These are phyloP conservation scores for Hecatera dysodea DNA, from an alignment of 2,888 invertebrate species.

Conservation along the genomic window DNA sequence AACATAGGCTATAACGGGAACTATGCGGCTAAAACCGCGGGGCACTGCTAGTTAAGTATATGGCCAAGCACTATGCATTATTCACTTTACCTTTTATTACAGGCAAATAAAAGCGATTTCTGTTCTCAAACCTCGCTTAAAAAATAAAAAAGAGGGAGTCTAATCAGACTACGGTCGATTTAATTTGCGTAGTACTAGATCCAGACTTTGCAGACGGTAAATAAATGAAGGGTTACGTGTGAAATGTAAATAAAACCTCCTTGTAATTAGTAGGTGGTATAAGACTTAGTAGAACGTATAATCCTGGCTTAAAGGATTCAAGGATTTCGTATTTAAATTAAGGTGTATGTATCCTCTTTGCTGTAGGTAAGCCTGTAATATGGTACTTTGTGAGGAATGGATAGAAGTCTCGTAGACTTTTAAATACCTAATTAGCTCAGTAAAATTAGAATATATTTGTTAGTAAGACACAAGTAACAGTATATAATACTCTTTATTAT, in stretches of 20 bases:
- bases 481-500: too few relatives aligned
- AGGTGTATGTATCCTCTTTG: constrained; percentile 24
- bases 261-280: constrained; percentile 45
- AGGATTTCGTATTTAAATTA: constrained; percentile 47
- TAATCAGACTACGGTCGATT: not conserved
- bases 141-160: not conserved
- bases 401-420: constrained; percentile 9
- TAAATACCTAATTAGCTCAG: not conserved
- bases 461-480: too few relatives aligned
- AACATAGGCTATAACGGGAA: too few relatives aligned
- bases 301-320: constrained; percentile 38
- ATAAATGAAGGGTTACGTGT: constrained; percentile 44
- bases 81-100: not conserved
- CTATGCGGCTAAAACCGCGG: too few relatives aligned
- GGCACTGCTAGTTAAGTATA: too few relatives aligned
- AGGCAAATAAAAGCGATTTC: not conserved
- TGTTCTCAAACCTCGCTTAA: not conserved
- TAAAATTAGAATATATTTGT: not conserved
- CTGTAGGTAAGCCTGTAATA: constrained; percentile 18
- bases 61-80: too few relatives aligned
- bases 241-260: constrained; percentile 48
- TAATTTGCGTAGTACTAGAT: constrained; percentile 11
- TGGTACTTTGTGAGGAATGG: constrained; percentile 7
- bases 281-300: constrained; percentile 31
- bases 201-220: constrained; percentile 1